These are phyloP conservation scores for Polietes domitor DNA, from an alignment of 2,888 invertebrate genomes.

Conservation along the genomic window DNA sequence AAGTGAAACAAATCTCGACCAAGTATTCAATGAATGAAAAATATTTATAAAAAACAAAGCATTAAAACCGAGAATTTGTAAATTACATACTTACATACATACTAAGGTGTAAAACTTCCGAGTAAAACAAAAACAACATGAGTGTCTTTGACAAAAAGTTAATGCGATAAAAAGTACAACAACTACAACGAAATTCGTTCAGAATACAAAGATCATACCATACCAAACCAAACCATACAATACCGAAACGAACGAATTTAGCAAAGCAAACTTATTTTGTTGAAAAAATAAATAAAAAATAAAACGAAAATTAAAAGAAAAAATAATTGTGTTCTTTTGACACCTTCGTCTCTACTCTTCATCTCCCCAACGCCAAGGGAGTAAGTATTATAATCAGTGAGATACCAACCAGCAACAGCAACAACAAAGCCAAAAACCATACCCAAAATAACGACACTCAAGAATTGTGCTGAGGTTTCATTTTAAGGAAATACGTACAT, in stretches of 20 bases:
- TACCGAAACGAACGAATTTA: neutral
- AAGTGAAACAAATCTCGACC: constrained; percentile 17
- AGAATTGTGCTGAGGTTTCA: neutral
- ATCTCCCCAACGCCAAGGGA: neutral
- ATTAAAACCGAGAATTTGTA: constrained; percentile 21
- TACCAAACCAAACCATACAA: neutral
- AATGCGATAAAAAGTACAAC: neutral
- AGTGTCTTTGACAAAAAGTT: neutral
- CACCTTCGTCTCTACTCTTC: constrained; percentile 15
- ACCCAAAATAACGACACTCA: neutral
- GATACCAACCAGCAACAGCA: neutral
- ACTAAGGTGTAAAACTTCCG: neutral
- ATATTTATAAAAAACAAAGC: constrained; percentile 8
- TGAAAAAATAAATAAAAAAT: neutral
- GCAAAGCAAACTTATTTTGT: constrained; percentile 2
- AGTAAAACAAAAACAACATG: constrained; percentile 13
- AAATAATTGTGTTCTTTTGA: constrained; percentile 30
- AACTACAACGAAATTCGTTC: neutral
- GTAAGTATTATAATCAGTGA: neutral
- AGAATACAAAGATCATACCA: constrained; percentile 1
- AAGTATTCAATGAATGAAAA: constrained; percentile 3
- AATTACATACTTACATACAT: constrained; percentile 19
- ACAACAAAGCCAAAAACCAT: neutral
- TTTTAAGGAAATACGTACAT: constrained; percentile 5
- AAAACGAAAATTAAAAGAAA: constrained; percentile 26